Percentiles rank a stretch among this genome's conserved stretches.
Conservation (phyloP, 2,797 vertebrate species). For the Octomys mimax region DNA sequence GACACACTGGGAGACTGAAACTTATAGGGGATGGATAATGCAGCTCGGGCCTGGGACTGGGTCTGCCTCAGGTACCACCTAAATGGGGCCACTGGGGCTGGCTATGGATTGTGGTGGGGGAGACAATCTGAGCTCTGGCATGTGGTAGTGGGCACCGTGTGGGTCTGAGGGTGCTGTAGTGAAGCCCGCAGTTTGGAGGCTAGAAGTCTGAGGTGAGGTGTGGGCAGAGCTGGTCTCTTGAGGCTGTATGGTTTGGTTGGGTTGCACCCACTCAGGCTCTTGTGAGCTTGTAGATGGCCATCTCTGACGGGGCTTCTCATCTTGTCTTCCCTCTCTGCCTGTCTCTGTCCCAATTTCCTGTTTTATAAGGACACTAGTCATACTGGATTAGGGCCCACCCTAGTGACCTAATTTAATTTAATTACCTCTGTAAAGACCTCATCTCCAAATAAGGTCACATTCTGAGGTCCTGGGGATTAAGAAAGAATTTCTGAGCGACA, state of each 20-base stretch:
- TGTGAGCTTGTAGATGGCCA: not conserved
- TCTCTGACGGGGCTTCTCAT: not conserved
- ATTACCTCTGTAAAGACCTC: not conserved
- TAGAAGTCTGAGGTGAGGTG: not conserved
- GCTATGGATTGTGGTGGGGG: not conserved
- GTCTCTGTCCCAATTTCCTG: not conserved
- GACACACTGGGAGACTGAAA: not conserved
- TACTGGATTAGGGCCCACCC: not conserved
- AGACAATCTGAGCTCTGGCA: not conserved
- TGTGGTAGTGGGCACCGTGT: not conserved
- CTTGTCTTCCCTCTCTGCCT: not conserved
- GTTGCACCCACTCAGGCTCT: not conserved
- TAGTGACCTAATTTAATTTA: not conserved
- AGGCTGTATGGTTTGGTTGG: not conserved
- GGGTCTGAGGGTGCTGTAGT: not conserved
- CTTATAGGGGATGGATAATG: not conserved
- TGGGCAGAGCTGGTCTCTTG: not conserved
- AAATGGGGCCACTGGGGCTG: not conserved
- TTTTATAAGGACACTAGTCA: not conserved
- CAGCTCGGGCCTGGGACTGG: not conserved
- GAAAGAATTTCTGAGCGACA: not conserved
- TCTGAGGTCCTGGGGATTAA: not conserved
- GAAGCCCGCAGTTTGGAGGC: not conserved
- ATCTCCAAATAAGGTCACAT: not conserved
- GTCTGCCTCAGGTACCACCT: too few species aligned